A percentile compares a stretch with the other conserved stretches of the same genome.
phyloP scores from a whole-genome alignment of 92 coral and sea anemone species.

The Hydrozoanthus gracilis region DNA sequence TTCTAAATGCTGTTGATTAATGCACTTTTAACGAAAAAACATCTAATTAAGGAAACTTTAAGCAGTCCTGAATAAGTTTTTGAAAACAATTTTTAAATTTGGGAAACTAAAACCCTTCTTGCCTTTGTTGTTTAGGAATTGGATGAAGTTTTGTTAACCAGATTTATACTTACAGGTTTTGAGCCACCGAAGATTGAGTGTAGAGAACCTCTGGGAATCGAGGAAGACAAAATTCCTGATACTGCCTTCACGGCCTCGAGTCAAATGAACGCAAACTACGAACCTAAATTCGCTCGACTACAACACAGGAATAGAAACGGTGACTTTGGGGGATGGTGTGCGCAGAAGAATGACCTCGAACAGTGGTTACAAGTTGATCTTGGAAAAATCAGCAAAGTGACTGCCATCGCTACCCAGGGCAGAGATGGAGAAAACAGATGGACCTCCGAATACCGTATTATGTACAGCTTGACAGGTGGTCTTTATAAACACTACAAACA shows the following conservation, averaged over 20 bases:
- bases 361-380: slow-evolving; percentile 38
- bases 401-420: slow-evolving; percentile 34
- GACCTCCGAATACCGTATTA: neutral
- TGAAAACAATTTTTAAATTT: too few species aligned
- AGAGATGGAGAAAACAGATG: slow-evolving; percentile 18
- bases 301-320: slow-evolving; percentile 16
- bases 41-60: too few species aligned
- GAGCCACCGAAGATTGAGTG: slow-evolving; percentile 22
- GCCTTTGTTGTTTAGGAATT: too few species aligned
- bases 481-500: slow-evolving; percentile 16
- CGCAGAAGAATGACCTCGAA: slow-evolving; percentile 15
- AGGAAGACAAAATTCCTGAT: slow-evolving; percentile 4
- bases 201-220: slow-evolving; percentile 20
- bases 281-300: slow-evolving; percentile 21
- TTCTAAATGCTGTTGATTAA: too few species aligned
- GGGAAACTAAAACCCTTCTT: too few species aligned
- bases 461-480: slow-evolving; percentile 40
- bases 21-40: too few species aligned
- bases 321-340: slow-evolving; percentile 38
- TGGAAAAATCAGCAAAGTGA: slow-evolving; percentile 23
- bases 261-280: slow-evolving; percentile 22
- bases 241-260: slow-evolving; percentile 18
- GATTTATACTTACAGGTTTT: slow-evolving; percentile 8
- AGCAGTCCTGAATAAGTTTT: too few species aligned
- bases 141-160: neutral